Percentiles rank a stretch among this genome's conserved stretches.
These are phyloP conservation scores for Gopherus flavomarginatus DNA, from an alignment of 2,113 vertebrate genomes.

Conservation along the genomic window DNA sequence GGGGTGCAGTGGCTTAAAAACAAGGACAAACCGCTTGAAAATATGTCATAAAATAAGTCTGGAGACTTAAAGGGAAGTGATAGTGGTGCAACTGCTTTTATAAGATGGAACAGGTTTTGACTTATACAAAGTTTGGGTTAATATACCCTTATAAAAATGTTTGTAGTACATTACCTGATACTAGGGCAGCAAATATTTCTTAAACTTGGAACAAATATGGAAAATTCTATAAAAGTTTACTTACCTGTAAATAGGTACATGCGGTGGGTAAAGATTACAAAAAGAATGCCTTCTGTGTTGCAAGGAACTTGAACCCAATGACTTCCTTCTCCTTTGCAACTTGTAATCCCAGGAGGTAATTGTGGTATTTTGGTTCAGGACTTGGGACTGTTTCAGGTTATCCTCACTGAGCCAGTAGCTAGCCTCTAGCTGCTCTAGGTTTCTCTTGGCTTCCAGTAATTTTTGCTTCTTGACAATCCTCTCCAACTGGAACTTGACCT, in stretches of 20 bases:
- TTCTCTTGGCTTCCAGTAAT: conserved; percentile 87
- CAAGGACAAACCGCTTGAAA: neutral
- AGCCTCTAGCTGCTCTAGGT: conserved; percentile 85
- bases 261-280: conserved; percentile 30
- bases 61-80: neutral
- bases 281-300: conserved; percentile 73
- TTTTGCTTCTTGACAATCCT: conserved; percentile 89
- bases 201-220: neutral
- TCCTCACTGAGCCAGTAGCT: conserved; percentile 74
- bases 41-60: neutral
- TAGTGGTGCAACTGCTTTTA: neutral
- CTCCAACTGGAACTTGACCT: conserved; percentile 87
- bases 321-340: conserved; percentile 22
- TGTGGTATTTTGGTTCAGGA: conserved; percentile 29
- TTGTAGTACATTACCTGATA: neutral
- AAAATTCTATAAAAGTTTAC: neutral
- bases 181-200: neutral
- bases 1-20: neutral
- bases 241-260: conserved; percentile 39
- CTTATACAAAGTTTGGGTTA: neutral
- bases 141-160: neutral
- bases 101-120: neutral
- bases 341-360: neutral
- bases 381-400: conserved; percentile 38
- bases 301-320: conserved; percentile 25